A percentile compares a stretch with the other conserved stretches of the same genome.
phyloP scores from a whole-genome alignment of 2,797 vertebrate species.

The Eidolon dupreanum region DNA sequence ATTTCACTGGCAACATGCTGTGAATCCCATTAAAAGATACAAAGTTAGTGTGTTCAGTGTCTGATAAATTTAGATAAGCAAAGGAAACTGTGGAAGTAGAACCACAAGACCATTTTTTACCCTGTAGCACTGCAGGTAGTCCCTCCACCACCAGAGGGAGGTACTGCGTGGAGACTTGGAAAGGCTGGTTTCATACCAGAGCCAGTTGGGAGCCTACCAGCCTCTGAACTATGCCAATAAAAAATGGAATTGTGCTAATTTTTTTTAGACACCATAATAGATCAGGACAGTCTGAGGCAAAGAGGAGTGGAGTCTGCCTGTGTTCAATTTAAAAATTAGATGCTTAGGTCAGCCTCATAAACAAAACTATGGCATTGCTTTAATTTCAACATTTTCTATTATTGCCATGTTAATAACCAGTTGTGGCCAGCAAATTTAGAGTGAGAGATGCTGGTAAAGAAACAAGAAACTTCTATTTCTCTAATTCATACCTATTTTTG shows the following conservation, averaged over 20 bases:
- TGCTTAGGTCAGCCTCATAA: constrained; percentile 64
- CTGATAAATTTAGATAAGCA: neutral
- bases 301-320: constrained; percentile 55
- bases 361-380: constrained; percentile 57
- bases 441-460: neutral
- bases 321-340: constrained; percentile 71
- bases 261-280: constrained; percentile 67
- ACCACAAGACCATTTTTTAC: neutral
- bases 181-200: neutral
- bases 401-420: constrained; percentile 54
- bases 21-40: neutral
- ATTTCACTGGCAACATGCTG: neutral
- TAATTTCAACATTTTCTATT: constrained; percentile 57
- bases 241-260: constrained; percentile 64
- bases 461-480: neutral
- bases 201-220: neutral
- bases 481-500: neutral
- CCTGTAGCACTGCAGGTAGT: neutral
- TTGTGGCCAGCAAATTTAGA: constrained; percentile 15
- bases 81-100: neutral
- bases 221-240: constrained; percentile 49
- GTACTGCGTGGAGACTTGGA: neutral
- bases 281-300: constrained; percentile 63
- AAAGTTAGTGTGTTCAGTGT: neutral
- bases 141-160: constrained; percentile 64